Percentiles rank a stretch among this genome's conserved stretches.
Evolutionary conservation across 37 sponge, comb jelly and placozoan genomes (phyloP).

Genomic region (Petrosia ficiformis): DNA sequence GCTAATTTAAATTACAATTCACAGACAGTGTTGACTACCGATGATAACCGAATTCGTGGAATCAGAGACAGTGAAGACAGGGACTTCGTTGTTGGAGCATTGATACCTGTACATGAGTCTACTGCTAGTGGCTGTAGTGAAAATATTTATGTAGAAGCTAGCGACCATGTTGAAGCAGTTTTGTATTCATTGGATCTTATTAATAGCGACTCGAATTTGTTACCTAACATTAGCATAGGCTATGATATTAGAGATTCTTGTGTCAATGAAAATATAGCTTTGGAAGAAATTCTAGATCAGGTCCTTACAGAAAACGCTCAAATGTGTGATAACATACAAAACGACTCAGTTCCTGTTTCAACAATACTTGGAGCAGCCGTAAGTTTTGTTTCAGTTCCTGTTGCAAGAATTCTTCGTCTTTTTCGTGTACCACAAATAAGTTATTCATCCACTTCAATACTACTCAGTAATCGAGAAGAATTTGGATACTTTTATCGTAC

Average conservation of each 20-base stretch:
- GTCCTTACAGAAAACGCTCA: background rate
- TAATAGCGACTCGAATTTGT: no score
- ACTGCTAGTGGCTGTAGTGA: no score
- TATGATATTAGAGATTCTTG: slow-evolving; percentile 78
- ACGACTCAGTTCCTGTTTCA: background rate
- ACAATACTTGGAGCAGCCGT: slow-evolving; percentile 60
- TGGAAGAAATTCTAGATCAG: slow-evolving; percentile 47
- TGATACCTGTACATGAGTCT: no score
- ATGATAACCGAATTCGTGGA: no score
- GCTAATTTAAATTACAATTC: no score
- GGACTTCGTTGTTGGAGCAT: no score
- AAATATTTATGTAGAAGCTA: no score
- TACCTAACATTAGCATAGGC: slow-evolving; percentile 50
- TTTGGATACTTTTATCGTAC: slow-evolving; percentile 72
- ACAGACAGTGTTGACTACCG: no score
- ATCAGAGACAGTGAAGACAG: no score
- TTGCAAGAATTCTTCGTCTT: slow-evolving; percentile 53
- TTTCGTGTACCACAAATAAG: slow-evolving; percentile 67
- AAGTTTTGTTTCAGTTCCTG: slow-evolving; percentile 39
- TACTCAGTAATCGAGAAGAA: slow-evolving; percentile 46
- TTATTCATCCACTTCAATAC: no score
- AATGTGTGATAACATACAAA: no score
- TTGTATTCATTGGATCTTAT: slow-evolving; percentile 34
- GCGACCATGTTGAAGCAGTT: no score
- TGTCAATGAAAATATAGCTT: slow-evolving; percentile 26